Evolutionary conservation across 2,797 vertebrate species (phyloP).

Genomic region (Sebastes vulpes): DNA sequence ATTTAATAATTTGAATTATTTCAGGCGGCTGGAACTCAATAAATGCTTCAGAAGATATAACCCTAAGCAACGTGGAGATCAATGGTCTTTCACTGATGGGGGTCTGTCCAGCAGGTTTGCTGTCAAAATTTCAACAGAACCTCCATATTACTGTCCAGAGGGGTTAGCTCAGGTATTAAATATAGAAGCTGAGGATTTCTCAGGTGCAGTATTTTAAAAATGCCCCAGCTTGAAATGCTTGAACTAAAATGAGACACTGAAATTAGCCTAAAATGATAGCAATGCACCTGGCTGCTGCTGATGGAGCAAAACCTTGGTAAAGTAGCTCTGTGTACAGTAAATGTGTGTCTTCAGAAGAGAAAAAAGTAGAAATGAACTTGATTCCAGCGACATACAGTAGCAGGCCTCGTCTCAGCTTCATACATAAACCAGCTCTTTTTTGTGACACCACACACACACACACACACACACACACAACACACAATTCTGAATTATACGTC

Average conservation of each 20-base stretch:
- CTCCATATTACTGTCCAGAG: background rate
- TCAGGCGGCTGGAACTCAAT: background rate
- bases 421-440: background rate
- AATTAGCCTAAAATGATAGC: background rate
- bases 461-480: background rate
- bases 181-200: background rate
- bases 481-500: slow-evolving; percentile 1
- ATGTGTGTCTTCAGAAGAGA: background rate
- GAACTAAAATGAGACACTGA: background rate
- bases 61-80: background rate
- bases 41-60: background rate
- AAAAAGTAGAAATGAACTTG: background rate
- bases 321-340: background rate
- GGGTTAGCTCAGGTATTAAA: background rate
- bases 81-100: slow-evolving; percentile 3
- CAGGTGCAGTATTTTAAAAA: slow-evolving; percentile 5
- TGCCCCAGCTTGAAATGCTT: background rate
- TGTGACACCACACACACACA: background rate
- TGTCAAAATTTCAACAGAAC: slow-evolving; percentile 1
- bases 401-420: background rate
- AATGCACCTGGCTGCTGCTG: background rate
- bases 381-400: background rate
- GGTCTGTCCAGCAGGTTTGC: slow-evolving; percentile 4
- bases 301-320: background rate
- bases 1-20: background rate